These are phyloP conservation scores for Aphelocoma coerulescens DNA, from an alignment of 2,113 vertebrate species.

Conservation along the genomic window DNA sequence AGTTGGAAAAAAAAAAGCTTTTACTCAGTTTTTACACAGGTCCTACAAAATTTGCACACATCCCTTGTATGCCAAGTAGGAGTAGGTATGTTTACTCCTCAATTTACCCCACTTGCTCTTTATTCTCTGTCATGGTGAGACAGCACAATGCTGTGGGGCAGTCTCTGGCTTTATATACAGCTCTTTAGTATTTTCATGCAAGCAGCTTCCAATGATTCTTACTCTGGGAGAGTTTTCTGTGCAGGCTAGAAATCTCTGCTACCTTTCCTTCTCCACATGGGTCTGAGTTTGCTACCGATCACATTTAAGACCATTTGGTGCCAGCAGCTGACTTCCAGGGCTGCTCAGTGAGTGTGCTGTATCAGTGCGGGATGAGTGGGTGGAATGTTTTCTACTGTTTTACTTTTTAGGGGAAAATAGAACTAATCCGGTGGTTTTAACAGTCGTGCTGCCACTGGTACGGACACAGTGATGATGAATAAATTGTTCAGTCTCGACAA, in stretches of 20 bases:
- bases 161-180: accelerated
- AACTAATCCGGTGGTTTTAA: constrained; percentile 38
- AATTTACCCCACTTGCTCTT: not conserved
- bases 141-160: not conserved
- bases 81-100: not conserved
- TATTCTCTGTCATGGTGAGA: not conserved
- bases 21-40: not conserved
- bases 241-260: not conserved
- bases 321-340: constrained; percentile 40
- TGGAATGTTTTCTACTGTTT: constrained; percentile 57
- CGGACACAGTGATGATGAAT: constrained; percentile 3
- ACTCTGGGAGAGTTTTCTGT: not conserved
- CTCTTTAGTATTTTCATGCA: not conserved
- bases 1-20: not conserved
- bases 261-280: not conserved
- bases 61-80: not conserved
- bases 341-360: not conserved
- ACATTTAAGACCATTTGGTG: constrained; percentile 26
- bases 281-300: not conserved
- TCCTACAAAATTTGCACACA: not conserved
- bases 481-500: constrained; percentile 46
- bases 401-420: constrained; percentile 34
- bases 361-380: constrained; percentile 19
- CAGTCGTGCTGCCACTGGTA: constrained; percentile 43
- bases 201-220: not conserved